Percentiles rank a stretch among this genome's conserved stretches.
phyloP scores from a whole-genome alignment of 2,113 vertebrate species.

The Perca schrenkii region DNA sequence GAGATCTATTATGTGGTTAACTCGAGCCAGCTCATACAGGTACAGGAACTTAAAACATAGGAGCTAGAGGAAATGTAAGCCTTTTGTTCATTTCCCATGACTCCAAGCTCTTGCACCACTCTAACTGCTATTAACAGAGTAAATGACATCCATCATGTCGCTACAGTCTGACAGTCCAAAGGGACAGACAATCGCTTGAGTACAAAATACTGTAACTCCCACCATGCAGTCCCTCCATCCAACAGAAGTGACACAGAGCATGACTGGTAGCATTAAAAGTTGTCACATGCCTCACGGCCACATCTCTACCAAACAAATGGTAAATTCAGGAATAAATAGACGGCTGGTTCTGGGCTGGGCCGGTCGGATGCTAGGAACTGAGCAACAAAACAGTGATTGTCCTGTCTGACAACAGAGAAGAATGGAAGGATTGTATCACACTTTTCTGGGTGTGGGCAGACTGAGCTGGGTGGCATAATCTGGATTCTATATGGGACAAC shows the following conservation, averaged over 20 bases:
- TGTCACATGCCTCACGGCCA: slow-evolving; percentile 62
- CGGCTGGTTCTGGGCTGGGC: slow-evolving; percentile 63
- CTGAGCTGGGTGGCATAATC: slow-evolving; percentile 73
- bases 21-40: neutral
- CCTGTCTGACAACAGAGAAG: slow-evolving; percentile 77
- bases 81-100: neutral
- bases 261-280: slow-evolving; percentile 30
- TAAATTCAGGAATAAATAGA: slow-evolving; percentile 79
- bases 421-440: slow-evolving; percentile 81
- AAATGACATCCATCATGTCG: slow-evolving; percentile 2
- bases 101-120: neutral
- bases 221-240: slow-evolving; percentile 3
- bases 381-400: slow-evolving; percentile 80
- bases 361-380: slow-evolving; percentile 63
- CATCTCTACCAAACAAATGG: slow-evolving; percentile 71
- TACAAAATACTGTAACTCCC: slow-evolving; percentile 23
- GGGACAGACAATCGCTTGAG: neutral
- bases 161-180: neutral
- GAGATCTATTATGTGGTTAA: neutral
- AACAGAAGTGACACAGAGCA: slow-evolving; percentile 25
- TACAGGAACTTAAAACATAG: neutral
- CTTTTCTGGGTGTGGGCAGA: slow-evolving; percentile 71
- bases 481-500: slow-evolving; percentile 77
- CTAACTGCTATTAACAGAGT: slow-evolving; percentile 2
- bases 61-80: neutral